A percentile compares a stretch with the other conserved stretches of the same genome.
These are phyloP conservation scores for Cathartes aura DNA, from an alignment of 2,113 vertebrate genomes.

Conservation along the genomic window DNA sequence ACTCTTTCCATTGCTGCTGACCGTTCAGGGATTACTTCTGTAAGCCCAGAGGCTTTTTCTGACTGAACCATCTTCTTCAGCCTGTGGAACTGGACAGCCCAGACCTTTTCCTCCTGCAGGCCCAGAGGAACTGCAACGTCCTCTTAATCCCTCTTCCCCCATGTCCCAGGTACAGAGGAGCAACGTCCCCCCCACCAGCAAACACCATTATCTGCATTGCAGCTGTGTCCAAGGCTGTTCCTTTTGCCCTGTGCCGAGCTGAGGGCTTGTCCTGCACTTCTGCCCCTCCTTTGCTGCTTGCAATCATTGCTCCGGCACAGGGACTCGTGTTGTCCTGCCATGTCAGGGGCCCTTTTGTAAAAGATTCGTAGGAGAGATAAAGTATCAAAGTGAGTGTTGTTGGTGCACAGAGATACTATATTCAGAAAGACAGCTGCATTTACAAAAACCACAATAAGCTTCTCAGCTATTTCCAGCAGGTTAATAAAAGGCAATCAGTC, in stretches of 20 bases:
- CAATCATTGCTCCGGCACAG: background rate
- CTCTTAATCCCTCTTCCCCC: background rate
- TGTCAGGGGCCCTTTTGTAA: background rate
- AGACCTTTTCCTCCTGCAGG: background rate
- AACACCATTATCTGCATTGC: background rate
- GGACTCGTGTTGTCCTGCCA: background rate
- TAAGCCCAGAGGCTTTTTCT: background rate
- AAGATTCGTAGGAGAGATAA: background rate
- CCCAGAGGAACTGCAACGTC: background rate
- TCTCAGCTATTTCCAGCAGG: conserved; percentile 35
- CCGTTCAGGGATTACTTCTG: background rate
- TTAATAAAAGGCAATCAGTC: conserved; percentile 47
- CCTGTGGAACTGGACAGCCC: background rate
- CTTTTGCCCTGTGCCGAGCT: background rate
- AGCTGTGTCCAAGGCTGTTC: background rate
- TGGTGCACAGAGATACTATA: background rate
- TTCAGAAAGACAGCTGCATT: conserved; percentile 7
- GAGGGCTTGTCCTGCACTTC: background rate
- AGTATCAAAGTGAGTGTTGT: background rate
- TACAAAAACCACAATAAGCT: background rate
- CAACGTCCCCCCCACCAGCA: background rate
- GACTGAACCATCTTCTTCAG: background rate
- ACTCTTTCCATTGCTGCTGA: background rate
- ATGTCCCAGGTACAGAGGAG: background rate
- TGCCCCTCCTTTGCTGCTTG: background rate